These are phyloP conservation scores for Deilephila porcellus DNA, from an alignment of 2,888 invertebrate genomes.

Conservation along the genomic window DNA sequence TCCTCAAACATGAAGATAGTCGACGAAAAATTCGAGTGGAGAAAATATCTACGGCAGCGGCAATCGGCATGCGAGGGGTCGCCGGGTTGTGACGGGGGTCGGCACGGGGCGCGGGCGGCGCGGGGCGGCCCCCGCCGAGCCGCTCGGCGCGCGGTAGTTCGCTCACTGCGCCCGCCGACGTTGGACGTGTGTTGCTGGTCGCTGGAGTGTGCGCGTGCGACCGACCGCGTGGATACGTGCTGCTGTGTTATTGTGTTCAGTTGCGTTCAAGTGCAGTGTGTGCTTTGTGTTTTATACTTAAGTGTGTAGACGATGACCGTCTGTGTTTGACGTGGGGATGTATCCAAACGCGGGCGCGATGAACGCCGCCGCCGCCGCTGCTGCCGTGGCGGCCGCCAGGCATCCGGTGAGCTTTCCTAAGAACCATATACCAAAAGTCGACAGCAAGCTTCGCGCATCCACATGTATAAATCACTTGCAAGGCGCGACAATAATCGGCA, in stretches of 20 bases:
- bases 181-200: constrained; percentile 55
- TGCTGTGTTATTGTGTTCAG: constrained; percentile 66
- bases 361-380: constrained; percentile 94
- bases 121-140: constrained; percentile 49
- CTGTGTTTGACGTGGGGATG: constrained; percentile 87
- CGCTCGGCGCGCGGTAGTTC: constrained; percentile 69
- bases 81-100: constrained; percentile 53
- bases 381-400: constrained; percentile 92
- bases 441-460: constrained; percentile 1
- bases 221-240: constrained; percentile 66
- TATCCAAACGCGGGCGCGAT: constrained; percentile 93
- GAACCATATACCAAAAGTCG: neutral
- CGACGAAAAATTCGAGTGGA: constrained; percentile 83
- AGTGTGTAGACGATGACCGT: constrained; percentile 75
- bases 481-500: neutral
- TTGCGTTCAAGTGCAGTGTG: constrained; percentile 70
- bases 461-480: neutral
- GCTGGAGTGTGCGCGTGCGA: constrained; percentile 69
- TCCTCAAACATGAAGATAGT: constrained; percentile 83
- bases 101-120: constrained; percentile 58
- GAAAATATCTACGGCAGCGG: constrained; percentile 81
- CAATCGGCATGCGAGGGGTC: constrained; percentile 74
- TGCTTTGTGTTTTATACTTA: constrained; percentile 69
- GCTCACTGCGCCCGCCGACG: constrained; percentile 60
- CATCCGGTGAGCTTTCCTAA: constrained; percentile 87